Percentiles rank a stretch among this genome's conserved stretches.
These are phyloP conservation scores for Pseudonaja textilis DNA, from an alignment of 2,113 vertebrate genomes.

Conservation along the genomic window DNA sequence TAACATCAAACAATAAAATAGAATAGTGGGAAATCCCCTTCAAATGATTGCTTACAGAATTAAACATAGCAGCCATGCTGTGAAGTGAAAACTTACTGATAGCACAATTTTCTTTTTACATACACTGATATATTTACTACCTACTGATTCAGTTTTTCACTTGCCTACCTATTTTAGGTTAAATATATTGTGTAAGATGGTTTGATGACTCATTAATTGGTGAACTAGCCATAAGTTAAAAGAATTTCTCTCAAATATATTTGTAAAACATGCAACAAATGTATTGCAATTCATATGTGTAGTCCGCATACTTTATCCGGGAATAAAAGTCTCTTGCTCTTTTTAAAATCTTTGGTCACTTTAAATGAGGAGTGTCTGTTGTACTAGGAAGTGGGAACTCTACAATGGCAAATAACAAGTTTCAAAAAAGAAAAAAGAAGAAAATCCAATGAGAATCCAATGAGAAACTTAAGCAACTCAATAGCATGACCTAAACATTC, in stretches of 20 bases:
- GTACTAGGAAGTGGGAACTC: background rate
- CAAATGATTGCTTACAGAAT: background rate
- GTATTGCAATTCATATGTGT: background rate
- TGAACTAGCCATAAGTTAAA: background rate
- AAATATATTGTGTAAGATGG: background rate
- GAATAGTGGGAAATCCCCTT: background rate
- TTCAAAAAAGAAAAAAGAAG: background rate
- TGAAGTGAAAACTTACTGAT: background rate
- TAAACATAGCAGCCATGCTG: background rate
- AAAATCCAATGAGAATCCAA: too few relatives aligned
- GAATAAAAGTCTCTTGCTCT: background rate
- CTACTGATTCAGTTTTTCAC: background rate
- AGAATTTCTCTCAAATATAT: background rate
- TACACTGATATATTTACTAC: background rate
- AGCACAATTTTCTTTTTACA: background rate
- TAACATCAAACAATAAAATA: background rate
- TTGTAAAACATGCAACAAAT: background rate
- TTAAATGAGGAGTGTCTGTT: background rate
- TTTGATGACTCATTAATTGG: background rate
- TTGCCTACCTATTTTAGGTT: background rate
- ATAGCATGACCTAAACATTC: background rate
- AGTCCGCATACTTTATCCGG: background rate
- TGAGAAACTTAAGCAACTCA: background rate
- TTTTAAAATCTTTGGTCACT: background rate
- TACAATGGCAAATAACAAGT: background rate